Evolutionary conservation across 2,888 invertebrate species (phyloP).

Genomic region (Xanthorhoe designata): DNA sequence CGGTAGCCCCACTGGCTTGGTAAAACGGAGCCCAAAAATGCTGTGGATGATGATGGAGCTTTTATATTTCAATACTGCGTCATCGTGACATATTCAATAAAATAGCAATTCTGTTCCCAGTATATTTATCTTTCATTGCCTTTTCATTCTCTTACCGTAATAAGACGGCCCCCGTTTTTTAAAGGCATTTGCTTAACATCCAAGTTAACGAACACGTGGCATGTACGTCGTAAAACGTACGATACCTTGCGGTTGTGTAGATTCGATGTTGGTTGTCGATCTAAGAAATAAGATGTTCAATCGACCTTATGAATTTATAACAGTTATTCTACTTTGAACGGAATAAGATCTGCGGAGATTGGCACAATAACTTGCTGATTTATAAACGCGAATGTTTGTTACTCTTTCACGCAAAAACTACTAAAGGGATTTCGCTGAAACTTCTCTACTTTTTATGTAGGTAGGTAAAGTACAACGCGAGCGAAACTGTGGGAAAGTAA

Average conservation of each 20-base stretch:
- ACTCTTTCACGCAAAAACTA: too few relatives aligned
- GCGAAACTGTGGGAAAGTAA: too few relatives aligned
- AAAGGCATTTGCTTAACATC: slow-evolving; percentile 41
- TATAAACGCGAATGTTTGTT: too few relatives aligned
- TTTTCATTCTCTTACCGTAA: background rate
- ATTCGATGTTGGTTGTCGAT: slow-evolving; percentile 40
- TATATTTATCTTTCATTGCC: background rate
- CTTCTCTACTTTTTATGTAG: too few relatives aligned
- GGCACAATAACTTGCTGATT: background rate
- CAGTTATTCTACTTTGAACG: background rate
- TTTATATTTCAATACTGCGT: too few relatives aligned
- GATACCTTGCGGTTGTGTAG: slow-evolving; percentile 39
- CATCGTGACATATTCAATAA: too few relatives aligned
- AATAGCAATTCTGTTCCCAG: background rate
- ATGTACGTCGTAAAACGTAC: slow-evolving; percentile 53
- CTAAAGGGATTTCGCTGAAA: too few relatives aligned
- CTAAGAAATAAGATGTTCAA: slow-evolving; percentile 15
- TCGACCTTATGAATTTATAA: background rate
- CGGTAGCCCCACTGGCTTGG: too few relatives aligned
- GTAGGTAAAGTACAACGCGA: too few relatives aligned
- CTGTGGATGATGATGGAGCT: too few relatives aligned
- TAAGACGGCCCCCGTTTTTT: background rate
- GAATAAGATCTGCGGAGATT: background rate
- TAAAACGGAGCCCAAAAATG: too few relatives aligned
- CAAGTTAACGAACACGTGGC: slow-evolving; percentile 60